These are phyloP conservation scores for Xanthostigma xanthostigma DNA, from an alignment of 2,888 invertebrate genomes.

Conservation along the genomic window DNA sequence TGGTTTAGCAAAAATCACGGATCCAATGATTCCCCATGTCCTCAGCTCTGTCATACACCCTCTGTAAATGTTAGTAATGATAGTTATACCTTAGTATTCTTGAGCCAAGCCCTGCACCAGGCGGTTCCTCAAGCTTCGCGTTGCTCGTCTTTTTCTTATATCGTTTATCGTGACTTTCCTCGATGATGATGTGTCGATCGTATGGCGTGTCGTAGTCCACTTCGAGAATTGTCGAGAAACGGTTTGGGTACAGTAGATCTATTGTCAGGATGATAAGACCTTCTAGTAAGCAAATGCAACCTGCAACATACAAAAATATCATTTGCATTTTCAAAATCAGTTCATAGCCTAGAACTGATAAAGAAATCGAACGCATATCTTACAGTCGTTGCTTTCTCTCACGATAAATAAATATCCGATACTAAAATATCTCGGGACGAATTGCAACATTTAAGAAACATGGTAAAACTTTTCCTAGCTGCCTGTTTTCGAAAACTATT, in stretches of 20 bases:
- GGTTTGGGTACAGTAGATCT: conserved; percentile 77
- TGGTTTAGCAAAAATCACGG: too few species aligned
- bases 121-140: conserved; percentile 40
- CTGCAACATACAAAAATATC: conserved; percentile 29
- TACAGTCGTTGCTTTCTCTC: too few species aligned
- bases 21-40: too few species aligned
- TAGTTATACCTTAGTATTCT: conserved; percentile 48
- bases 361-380: too few species aligned
- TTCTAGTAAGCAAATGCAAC: conserved; percentile 58
- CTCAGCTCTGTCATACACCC: too few species aligned
- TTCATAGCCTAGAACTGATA: too few species aligned
- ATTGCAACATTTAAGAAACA: too few species aligned
- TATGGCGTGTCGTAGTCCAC: conserved; percentile 91
- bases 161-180: conserved; percentile 63
- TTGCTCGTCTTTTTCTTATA: conserved; percentile 43
- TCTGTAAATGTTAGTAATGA: background rate
- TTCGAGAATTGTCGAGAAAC: conserved; percentile 80
- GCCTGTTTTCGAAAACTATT: too few species aligned
- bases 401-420: too few species aligned
- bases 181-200: conserved; percentile 80
- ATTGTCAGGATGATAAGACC: conserved; percentile 70
- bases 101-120: conserved; percentile 41
- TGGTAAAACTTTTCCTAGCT: too few species aligned
- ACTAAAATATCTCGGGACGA: too few species aligned
- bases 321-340: background rate